These are phyloP conservation scores for Gnathonemus echidnorhynchus DNA, from an alignment of 2,113 vertebrate species.

Conservation along the genomic window DNA sequence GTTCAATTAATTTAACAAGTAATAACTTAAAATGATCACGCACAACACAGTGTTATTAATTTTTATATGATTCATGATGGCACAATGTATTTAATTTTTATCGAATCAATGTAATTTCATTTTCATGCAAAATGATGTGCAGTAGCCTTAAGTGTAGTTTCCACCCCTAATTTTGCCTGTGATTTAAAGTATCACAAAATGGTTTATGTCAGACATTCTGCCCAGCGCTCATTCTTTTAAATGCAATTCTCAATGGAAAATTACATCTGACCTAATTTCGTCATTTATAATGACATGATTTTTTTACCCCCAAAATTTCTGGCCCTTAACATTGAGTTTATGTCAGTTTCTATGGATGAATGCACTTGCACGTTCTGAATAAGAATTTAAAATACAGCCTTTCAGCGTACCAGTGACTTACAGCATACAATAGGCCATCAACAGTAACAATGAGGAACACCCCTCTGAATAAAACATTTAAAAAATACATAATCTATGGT, in stretches of 20 bases:
- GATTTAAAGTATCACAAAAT: not conserved
- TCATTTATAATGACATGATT: not conserved
- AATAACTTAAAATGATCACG: not conserved
- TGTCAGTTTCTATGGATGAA: not conserved
- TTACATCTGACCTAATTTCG: not conserved
- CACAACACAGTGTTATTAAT: not conserved
- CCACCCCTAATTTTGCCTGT: not conserved
- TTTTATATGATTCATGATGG: slow-evolving; percentile 1
- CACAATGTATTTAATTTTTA: not conserved
- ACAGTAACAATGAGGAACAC: not conserved
- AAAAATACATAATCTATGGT: not conserved
- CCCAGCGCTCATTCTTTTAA: not conserved
- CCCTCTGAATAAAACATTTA: not conserved
- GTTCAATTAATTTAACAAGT: slow-evolving; percentile 1
- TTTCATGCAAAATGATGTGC: not conserved
- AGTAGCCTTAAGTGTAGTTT: not conserved
- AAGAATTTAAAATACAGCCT: slow-evolving; percentile 6
- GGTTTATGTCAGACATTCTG: not conserved
- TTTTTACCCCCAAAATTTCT: not conserved
- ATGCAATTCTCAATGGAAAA: not conserved
- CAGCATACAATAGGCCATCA: not conserved
- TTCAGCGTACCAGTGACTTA: not conserved
- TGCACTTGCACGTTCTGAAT: not conserved
- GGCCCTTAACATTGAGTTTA: not conserved
- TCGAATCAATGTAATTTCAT: not conserved